phyloP scores from a whole-genome alignment of 2,113 vertebrate species.

The Etheostoma cragini region DNA sequence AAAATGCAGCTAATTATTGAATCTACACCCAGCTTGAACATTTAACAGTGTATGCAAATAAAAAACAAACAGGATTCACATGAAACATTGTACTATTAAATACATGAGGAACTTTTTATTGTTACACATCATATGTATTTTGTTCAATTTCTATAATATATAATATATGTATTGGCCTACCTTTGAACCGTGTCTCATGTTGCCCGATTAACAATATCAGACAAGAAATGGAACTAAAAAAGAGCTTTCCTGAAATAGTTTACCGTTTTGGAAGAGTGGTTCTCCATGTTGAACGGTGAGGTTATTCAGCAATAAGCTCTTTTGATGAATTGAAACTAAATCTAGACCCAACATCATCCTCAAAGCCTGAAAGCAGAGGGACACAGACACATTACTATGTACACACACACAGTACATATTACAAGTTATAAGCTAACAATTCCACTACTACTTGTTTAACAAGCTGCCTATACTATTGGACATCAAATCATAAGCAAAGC shows the following conservation, averaged over 20 bases:
- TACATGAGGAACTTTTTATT: background rate
- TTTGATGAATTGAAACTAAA: conserved; percentile 76
- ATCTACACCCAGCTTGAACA: background rate
- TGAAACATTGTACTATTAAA: background rate
- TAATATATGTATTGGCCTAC: too few relatives aligned
- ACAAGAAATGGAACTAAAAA: background rate
- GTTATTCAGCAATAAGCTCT: conserved; percentile 85
- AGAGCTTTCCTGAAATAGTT: conserved; percentile 3
- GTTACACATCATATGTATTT: too few relatives aligned
- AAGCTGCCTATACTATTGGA: background rate
- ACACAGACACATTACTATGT: conserved; percentile 1
- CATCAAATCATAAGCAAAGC: background rate
- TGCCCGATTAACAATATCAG: background rate
- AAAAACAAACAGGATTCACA: background rate
- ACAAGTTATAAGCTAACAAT: background rate
- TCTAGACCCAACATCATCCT: conserved; percentile 87
- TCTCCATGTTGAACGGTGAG: conserved; percentile 71
- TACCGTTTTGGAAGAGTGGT: conserved; percentile 87
- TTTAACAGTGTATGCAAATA: background rate
- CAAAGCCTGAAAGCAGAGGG: conserved; percentile 74
- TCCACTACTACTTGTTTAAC: background rate
- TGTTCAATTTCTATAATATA: too few relatives aligned
- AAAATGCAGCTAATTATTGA: background rate
- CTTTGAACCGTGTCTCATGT: background rate
- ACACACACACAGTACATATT: background rate